Evolutionary conservation across 1,140 invertebrate genomes (phyloP).

Genomic region (Tetragonula clypearis): DNA sequence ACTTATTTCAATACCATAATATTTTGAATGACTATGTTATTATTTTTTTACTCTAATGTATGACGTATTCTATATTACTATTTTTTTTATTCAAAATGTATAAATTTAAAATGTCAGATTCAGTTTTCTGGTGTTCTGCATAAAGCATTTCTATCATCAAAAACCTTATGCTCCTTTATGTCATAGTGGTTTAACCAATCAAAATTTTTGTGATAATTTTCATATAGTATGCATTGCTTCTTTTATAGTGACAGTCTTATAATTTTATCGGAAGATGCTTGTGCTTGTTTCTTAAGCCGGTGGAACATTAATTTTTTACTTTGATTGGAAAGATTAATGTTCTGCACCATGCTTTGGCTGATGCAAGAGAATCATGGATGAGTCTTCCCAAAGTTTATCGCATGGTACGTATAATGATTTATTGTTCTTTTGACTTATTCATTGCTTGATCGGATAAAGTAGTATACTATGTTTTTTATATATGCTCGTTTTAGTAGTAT

Average conservation of each 20-base stretch:
- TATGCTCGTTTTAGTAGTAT: conserved; percentile 37
- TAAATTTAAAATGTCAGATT: conserved; percentile 25
- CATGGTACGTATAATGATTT: conserved; percentile 76
- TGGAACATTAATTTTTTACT: conserved; percentile 68
- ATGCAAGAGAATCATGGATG: conserved; percentile 74
- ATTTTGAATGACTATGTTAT: background rate
- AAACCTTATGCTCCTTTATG: conserved; percentile 50
- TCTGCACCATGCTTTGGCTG: conserved; percentile 76
- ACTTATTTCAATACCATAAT: conserved; percentile 13
- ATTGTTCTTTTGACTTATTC: conserved; percentile 67
- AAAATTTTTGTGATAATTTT: conserved; percentile 54
- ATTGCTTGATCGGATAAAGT: conserved; percentile 46
- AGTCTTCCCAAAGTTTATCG: conserved; percentile 70
- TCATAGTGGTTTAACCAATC: conserved; percentile 54
- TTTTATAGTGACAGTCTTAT: conserved; percentile 64
- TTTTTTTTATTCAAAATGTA: background rate
- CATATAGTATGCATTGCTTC: conserved; percentile 66
- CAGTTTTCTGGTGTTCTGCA: conserved; percentile 61
- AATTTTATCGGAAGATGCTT: conserved; percentile 68
- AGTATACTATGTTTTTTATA: conserved; percentile 37
- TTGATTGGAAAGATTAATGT: conserved; percentile 74
- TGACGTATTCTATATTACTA: background rate
- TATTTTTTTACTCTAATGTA: background rate
- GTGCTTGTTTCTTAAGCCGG: conserved; percentile 66
- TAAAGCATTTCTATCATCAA: conserved; percentile 56